These are phyloP conservation scores for Bolinopsis microptera DNA, from an alignment of 37 sponge, comb jelly and placozoan species.

Conservation along the genomic window DNA sequence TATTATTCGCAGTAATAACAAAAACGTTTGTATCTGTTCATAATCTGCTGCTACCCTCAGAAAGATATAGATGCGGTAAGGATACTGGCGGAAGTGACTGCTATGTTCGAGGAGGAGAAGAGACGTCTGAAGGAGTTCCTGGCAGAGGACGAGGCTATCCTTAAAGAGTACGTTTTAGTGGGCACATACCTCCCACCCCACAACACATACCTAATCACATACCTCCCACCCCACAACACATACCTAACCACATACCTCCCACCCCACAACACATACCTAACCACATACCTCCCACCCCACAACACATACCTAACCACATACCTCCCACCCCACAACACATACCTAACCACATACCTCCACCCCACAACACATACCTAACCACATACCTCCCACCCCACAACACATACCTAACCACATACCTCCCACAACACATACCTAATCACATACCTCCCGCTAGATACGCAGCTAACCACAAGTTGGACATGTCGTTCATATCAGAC, in stretches of 20 bases:
- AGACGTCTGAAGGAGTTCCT: background rate
- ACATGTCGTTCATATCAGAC: constrained; percentile 41
- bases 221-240: no score
- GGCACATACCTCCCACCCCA: background rate
- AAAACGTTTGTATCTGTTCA: no score
- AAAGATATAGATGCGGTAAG: constrained; percentile 20
- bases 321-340: background rate
- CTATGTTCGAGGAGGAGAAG: constrained; percentile 22
- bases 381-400: no score
- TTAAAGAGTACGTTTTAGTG: constrained; percentile 48
- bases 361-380: no score
- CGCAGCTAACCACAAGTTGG: constrained; percentile 31
- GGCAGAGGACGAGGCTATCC: constrained; percentile 19
- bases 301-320: no score
- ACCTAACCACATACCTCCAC: background rate
- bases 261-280: no score
- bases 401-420: no score
- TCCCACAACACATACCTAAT: background rate
- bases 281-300: no score
- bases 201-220: background rate
- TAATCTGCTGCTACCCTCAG: no score
- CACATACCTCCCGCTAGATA: background rate
- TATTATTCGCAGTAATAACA: no score
- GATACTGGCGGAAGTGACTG: background rate
- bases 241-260: no score